A percentile compares a stretch with the other conserved stretches of the same genome.
Conservation (phyloP, 1,140 invertebrate genomes). For the Calycopis cecrops region DNA sequence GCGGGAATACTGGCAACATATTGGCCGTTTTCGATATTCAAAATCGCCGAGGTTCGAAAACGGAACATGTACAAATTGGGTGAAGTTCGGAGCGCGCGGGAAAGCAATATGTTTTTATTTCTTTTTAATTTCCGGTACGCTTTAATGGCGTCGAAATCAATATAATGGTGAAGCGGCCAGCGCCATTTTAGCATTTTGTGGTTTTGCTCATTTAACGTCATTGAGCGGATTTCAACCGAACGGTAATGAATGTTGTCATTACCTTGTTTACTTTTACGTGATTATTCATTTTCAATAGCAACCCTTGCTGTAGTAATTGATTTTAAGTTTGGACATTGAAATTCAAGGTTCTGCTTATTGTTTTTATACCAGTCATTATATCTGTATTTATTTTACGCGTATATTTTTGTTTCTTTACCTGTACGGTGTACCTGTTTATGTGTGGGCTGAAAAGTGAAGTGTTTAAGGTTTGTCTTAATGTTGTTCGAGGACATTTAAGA, state of each 20-base stretch:
- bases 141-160: slow-evolving; percentile 74
- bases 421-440: too few species aligned
- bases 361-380: not conserved
- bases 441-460: too few species aligned
- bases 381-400: too few species aligned
- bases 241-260: slow-evolving; percentile 49
- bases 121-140: slow-evolving; percentile 73
- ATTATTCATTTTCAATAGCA: slow-evolving; percentile 29
- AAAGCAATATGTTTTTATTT: slow-evolving; percentile 74
- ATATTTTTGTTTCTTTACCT: too few species aligned
- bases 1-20: slow-evolving; percentile 15
- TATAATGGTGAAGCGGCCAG: slow-evolving; percentile 67
- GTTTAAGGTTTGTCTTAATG: too few species aligned
- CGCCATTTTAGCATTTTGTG: slow-evolving; percentile 70
- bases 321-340: not conserved
- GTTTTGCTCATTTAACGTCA: slow-evolving; percentile 70
- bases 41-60: slow-evolving; percentile 56
- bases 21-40: slow-evolving; percentile 39
- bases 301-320: slow-evolving; percentile 9
- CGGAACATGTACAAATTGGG: slow-evolving; percentile 69
- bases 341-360: not conserved
- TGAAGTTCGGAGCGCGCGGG: slow-evolving; percentile 68
- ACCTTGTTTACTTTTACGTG: slow-evolving; percentile 25
- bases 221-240: slow-evolving; percentile 56
- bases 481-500: too few species aligned